Base-by-base conservation (phyloP, 2,888 invertebrate genomes). In the Brenthis ino region DNA sequence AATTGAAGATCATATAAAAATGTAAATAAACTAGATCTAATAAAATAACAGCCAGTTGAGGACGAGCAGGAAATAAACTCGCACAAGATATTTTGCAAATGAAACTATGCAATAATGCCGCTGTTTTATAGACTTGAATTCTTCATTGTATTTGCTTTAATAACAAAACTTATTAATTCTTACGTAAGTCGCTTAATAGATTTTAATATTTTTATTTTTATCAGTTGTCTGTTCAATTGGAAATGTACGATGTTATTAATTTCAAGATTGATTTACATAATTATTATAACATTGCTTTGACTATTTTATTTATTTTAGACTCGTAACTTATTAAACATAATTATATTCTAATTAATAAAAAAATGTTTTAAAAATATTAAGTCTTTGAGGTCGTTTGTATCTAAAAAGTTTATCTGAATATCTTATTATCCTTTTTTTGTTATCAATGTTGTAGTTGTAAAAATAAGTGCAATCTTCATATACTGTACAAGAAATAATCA, bases 51-150 rank as follows among this genome's bases (percentile, higher is more conserved):
- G 76, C 80, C 76, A 81, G 80, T 81, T 77, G 79, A 81, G 80
- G 88, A 87, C 81, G 85, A 86, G 78, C 82, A 84, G 87, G 88
- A 89, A 87, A 83, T 82, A 77, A 77, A 76, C 79, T 74, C 80
- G 77, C 80, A 79, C 77, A 79, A 82, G 77, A 80, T 87, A 87
- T 89, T 87, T 83, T 83, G 81, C 83, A 83, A 83, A 84, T 83
- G 83, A 85, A 82, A 81, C 79, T 78, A 80, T 79, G 83, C 81
- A 81, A 83, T 88, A 88, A 87, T 81, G 79, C 80, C 76, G 80
- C 74, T 81, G 63, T 73, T 76, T 77, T 77, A 77, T 74, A 64
- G 65, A 65, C 70, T 60, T 56, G 68, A 47, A 67, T 58, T 70
- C 57, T 50, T 55, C 63, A 48, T 63, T 37, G 57, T 68, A 66